Conservation (phyloP, 1,140 invertebrate species). For the Drosophila auraria region DNA sequence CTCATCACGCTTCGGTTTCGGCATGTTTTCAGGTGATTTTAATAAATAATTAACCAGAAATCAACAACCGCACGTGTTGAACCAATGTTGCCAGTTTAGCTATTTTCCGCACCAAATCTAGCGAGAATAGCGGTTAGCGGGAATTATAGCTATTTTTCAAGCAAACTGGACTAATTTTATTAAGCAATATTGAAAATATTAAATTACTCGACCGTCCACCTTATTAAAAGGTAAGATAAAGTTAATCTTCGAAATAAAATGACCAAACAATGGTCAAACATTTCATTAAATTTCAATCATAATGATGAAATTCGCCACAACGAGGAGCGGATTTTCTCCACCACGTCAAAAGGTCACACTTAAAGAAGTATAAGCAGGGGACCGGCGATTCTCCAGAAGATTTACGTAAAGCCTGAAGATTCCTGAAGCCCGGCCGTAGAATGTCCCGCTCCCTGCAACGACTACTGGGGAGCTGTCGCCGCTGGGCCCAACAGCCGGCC, state of each 20-base stretch:
- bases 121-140: too few relatives aligned
- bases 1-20: slow-evolving; percentile 23
- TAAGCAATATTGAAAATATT: too few relatives aligned
- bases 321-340: too few relatives aligned
- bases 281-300: too few relatives aligned
- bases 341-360: too few relatives aligned
- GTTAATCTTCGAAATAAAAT: too few relatives aligned
- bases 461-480: slow-evolving; percentile 48
- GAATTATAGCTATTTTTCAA: too few relatives aligned
- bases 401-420: slow-evolving; percentile 69
- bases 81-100: background rate
- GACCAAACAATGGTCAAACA: too few relatives aligned
- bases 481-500: slow-evolving; percentile 46
- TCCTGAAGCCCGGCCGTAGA: slow-evolving; percentile 3
- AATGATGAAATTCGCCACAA: too few relatives aligned
- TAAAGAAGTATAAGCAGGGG: slow-evolving; percentile 25
- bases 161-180: slow-evolving; percentile 7
- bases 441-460: slow-evolving; percentile 78
- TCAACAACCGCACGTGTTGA: slow-evolving; percentile 61
- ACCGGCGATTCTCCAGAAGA: slow-evolving; percentile 66
- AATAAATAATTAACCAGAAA: slow-evolving; percentile 28
- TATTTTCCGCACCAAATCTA: background rate
- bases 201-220: too few relatives aligned
- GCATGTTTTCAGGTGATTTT: slow-evolving; percentile 21
- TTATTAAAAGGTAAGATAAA: too few relatives aligned